These are phyloP conservation scores for Pangasius krempfi DNA, from an alignment of 2,797 vertebrate species.

Conservation along the genomic window DNA sequence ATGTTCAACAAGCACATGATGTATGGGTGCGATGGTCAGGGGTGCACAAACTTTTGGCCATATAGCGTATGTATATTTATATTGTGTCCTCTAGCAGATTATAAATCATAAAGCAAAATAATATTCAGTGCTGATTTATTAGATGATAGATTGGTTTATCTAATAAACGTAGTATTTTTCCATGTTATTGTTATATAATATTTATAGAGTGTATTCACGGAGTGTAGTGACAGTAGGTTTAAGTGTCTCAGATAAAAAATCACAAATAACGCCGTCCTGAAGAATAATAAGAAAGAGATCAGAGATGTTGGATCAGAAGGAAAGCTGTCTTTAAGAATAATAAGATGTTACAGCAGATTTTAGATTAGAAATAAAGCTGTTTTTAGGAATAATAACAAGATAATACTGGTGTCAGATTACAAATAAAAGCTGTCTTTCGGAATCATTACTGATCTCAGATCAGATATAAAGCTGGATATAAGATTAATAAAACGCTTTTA, in stretches of 20 bases:
- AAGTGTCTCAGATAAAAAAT: background rate
- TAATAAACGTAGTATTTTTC: background rate
- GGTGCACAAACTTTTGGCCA: slow-evolving; percentile 3
- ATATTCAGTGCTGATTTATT: background rate
- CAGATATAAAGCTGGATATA: background rate
- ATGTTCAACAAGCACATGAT: background rate
- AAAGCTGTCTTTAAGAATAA: background rate
- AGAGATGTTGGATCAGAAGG: background rate
- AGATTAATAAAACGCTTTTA: too few species aligned
- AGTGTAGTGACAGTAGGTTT: too few species aligned
- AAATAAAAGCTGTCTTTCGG: background rate
- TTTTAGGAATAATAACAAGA: background rate
- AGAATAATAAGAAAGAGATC: background rate
- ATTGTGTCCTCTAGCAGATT: background rate
- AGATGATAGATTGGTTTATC: background rate
- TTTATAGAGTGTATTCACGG: too few species aligned
- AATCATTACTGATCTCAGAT: background rate
- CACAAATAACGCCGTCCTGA: background rate
- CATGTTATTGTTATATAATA: too few species aligned
- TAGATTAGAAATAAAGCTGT: background rate
- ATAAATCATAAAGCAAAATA: background rate
- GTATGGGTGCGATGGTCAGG: background rate
- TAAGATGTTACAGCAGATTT: background rate
- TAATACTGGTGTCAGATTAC: background rate
- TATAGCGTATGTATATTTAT: background rate